Base-by-base conservation (phyloP, 2,797 vertebrate species). In the Nannoperca australis region DNA sequence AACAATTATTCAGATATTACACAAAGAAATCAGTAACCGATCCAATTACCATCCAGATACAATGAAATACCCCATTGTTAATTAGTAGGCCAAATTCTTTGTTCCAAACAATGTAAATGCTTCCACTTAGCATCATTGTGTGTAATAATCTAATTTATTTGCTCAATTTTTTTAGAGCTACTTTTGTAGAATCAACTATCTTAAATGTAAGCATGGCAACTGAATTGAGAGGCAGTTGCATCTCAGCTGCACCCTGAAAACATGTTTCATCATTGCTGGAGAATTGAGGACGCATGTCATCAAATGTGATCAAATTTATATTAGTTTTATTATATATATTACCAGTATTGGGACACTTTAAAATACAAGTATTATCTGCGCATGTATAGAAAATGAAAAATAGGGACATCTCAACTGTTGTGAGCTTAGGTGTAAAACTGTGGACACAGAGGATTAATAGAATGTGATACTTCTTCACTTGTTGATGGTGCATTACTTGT, bases 321-420 rank as follows among this genome's bases (percentile, higher is more conserved):
- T 27, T 27, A 27, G 24, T 27, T 27, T 1, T 27, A 27, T 27
- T 27, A 27, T 27, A 27, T 27, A 27, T 27, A 27, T 27, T 27
- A 27, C 24, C 24, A 27, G 1, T 27, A n/a, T 42, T 30, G 9
- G 36, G 53, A 14, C 30, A 34, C 32, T 44, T 62, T 62, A 18
- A 55, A 27, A 56, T 7, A 18, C 5, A 40, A 15, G 40, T 40
- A n/a, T 22, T 3, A 13, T 50, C 0, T 40, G 13, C 30, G 14
- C 38, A 47, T 14, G 12, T 13, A n/a, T 22, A 30, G 24, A 65
- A 34, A 71, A 65, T 32, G 10, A 54, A 73, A 71, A 47, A 27
- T 10, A 45, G 2, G 9, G 11, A 22, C 30, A 47, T 55, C 15
- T 70, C 11, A 62, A n/a, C 11, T 27, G 14, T 38, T 59, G 24